Evolutionary conservation across 2,113 vertebrate species (phyloP).

Genomic region (Corythaeola cristata): DNA sequence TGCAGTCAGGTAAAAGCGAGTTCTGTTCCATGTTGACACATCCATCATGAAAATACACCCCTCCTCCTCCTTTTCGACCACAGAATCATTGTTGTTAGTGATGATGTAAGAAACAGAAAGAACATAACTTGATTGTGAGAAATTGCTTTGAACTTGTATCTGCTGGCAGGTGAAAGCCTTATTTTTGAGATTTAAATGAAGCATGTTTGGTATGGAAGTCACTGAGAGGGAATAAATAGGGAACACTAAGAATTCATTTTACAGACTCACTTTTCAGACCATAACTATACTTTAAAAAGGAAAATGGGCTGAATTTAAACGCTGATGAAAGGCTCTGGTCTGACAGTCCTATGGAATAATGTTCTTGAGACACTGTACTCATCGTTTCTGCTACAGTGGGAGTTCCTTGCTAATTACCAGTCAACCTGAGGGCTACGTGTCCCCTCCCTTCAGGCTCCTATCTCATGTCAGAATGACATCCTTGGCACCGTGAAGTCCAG

Average conservation of each 20-base stretch:
- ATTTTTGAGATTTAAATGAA: slow-evolving; percentile 39
- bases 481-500: neutral
- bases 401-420: neutral
- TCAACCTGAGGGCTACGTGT: neutral
- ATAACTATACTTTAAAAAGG: neutral
- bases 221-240: slow-evolving; percentile 22
- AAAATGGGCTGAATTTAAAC: neutral
- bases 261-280: neutral
- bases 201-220: neutral
- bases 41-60: neutral
- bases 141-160: slow-evolving; percentile 40
- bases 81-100: slow-evolving; percentile 31
- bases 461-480: neutral
- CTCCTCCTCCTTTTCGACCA: slow-evolving; percentile 20
- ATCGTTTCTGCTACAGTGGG: neutral
- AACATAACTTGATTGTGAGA: slow-evolving; percentile 29
- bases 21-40: slow-evolving; percentile 4
- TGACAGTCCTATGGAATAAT: neutral
- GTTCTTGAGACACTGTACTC: neutral
- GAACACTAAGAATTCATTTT: neutral
- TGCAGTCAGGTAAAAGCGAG: slow-evolving; percentile 36
- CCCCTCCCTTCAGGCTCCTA: neutral
- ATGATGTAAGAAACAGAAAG: slow-evolving; percentile 41
- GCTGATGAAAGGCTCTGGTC: neutral
- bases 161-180: slow-evolving; percentile 24